These are phyloP conservation scores for Psittacula cyanocephala DNA, from an alignment of 2,113 vertebrate species.

Conservation along the genomic window DNA sequence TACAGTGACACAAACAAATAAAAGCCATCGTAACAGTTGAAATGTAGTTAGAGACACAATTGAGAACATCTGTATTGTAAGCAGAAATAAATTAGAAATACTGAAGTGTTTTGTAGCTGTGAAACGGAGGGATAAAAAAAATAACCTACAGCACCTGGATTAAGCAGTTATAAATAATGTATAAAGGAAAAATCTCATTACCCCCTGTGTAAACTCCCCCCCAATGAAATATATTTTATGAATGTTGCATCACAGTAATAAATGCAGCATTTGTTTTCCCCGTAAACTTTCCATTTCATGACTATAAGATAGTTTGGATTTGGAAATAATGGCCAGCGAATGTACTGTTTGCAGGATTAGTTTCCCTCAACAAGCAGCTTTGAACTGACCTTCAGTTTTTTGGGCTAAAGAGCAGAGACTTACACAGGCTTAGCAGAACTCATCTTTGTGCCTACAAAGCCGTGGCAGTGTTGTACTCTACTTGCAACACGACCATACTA, in stretches of 20 bases:
- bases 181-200: constrained; percentile 85
- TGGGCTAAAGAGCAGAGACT: constrained; percentile 30
- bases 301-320: constrained; percentile 75
- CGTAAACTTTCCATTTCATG: constrained; percentile 79
- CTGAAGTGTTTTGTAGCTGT: constrained; percentile 78
- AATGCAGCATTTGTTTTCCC: constrained; percentile 80
- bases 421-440: constrained; percentile 24
- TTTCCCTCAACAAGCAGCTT: constrained; percentile 56
- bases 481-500: neutral
- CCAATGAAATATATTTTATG: constrained; percentile 83
- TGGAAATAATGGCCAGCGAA: constrained; percentile 63
- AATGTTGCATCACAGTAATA: constrained; percentile 83
- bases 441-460: constrained; percentile 17
- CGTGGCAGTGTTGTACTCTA: neutral
- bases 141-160: constrained; percentile 81
- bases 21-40: constrained; percentile 76
- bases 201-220: constrained; percentile 79
- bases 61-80: constrained; percentile 86
- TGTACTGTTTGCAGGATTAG: constrained; percentile 61
- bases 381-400: constrained; percentile 73
- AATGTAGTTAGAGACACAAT: constrained; percentile 82
- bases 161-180: constrained; percentile 82
- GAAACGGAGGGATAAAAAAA: constrained; percentile 81
- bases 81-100: constrained; percentile 85
- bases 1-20: constrained; percentile 80